These are phyloP conservation scores for Perithous albicinctus DNA, from an alignment of 2,888 invertebrate species.

Conservation along the genomic window DNA sequence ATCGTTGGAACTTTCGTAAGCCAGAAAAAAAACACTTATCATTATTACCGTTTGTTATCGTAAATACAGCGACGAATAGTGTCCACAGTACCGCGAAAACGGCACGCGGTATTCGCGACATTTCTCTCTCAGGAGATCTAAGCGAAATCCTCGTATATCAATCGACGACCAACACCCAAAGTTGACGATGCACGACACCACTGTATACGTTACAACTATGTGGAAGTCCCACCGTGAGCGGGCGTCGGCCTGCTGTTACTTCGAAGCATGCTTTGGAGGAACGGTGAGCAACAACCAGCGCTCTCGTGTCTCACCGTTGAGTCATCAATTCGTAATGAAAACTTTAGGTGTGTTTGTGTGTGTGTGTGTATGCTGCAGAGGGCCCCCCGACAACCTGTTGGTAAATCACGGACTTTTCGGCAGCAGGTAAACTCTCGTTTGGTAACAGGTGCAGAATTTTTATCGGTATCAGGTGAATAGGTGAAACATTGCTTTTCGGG, in stretches of 20 bases:
- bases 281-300: constrained; percentile 13
- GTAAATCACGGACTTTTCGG: background rate
- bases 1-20: background rate
- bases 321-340: constrained; percentile 16
- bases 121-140: constrained; percentile 23
- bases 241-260: constrained; percentile 55
- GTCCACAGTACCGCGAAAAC: constrained; percentile 41
- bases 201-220: background rate
- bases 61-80: constrained; percentile 22
- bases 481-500: no score
- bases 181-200: background rate
- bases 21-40: background rate
- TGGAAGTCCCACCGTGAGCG: constrained; percentile 25
- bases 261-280: background rate
- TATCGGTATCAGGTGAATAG: no score
- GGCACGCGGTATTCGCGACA: constrained; percentile 17
- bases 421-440: background rate
- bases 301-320: constrained; percentile 21
- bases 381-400: background rate
- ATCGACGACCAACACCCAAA: constrained; percentile 6
- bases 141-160: constrained; percentile 1
- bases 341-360: no score
- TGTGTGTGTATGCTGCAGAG: no score
- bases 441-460: no score
- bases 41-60: constrained; percentile 50